Percentiles rank a stretch among this genome's conserved stretches.
phyloP scores from a whole-genome alignment of 2,888 invertebrate genomes.

The Melitaea athalia region DNA sequence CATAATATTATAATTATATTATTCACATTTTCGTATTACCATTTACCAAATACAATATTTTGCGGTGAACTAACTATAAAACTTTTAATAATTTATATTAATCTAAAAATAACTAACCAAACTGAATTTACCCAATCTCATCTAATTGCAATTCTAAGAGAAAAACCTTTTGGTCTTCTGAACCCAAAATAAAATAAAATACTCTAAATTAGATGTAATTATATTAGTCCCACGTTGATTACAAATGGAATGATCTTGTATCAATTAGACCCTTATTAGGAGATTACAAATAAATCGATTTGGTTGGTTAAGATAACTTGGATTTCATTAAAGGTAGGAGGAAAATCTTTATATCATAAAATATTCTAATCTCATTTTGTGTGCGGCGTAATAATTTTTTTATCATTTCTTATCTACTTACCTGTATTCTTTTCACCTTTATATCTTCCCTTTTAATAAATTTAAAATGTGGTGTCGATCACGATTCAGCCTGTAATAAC shows the following conservation, averaged over 20 bases:
- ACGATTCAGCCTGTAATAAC: too few species aligned
- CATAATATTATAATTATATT: too few species aligned
- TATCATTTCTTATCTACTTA: too few species aligned
- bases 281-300: slow-evolving; percentile 33
- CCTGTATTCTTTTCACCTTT: too few species aligned
- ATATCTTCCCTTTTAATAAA: too few species aligned
- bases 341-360: too few species aligned
- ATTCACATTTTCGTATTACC: too few species aligned
- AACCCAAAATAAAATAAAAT: slow-evolving; percentile 9
- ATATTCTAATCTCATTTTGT: too few species aligned
- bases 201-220: slow-evolving; percentile 12
- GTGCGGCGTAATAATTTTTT: too few species aligned
- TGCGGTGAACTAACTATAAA: too few species aligned
- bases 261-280: slow-evolving; percentile 39
- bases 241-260: slow-evolving; percentile 33
- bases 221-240: slow-evolving; percentile 25
- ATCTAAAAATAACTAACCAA: not conserved
- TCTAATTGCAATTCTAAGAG: not conserved
- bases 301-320: slow-evolving; percentile 22
- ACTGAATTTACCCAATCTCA: not conserved
- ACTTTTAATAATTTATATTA: not conserved
- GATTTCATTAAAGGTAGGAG: slow-evolving; percentile 20
- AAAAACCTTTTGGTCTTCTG: not conserved
- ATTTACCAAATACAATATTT: too few species aligned
- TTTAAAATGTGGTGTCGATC: too few species aligned